Percentiles rank a stretch among this genome's conserved stretches.
Conservation (phyloP, 2,113 vertebrate genomes). For the Kobus ellipsiprymnus region DNA sequence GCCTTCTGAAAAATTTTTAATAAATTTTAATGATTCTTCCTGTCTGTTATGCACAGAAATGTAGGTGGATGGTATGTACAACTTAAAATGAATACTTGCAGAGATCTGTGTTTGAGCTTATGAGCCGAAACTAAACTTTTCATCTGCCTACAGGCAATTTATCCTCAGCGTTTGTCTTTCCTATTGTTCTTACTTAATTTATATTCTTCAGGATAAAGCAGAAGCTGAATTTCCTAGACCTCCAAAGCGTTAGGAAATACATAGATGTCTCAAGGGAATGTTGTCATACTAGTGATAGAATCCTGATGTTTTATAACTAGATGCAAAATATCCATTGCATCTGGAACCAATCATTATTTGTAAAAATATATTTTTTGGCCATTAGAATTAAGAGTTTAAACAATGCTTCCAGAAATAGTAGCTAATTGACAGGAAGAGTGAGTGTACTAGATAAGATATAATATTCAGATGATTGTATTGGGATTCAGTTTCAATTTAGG, state of each 20-base stretch:
- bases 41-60: not conserved
- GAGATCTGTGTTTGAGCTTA: not conserved
- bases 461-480: not conserved
- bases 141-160: not conserved
- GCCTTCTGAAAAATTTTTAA: not conserved
- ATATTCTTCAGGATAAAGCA: not conserved
- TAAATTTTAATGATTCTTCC: not conserved
- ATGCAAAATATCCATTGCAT: not conserved
- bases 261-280: not conserved
- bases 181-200: not conserved
- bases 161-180: not conserved
- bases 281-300: not conserved
- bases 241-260: not conserved
- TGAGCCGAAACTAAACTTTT: not conserved
- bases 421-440: not conserved
- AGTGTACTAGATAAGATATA: not conserved
- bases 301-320: not conserved
- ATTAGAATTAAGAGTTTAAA: conserved; percentile 8
- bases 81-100: not conserved
- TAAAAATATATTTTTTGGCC: not conserved
- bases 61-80: not conserved
- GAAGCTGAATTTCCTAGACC: not conserved
- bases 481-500: not conserved
- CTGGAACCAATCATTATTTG: not conserved
- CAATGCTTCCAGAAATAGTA: not conserved